Percentiles rank a stretch among this genome's conserved stretches.
Evolutionary conservation across 1,140 invertebrate species (phyloP).

Genomic region (Dendroctonus ponderosae): DNA sequence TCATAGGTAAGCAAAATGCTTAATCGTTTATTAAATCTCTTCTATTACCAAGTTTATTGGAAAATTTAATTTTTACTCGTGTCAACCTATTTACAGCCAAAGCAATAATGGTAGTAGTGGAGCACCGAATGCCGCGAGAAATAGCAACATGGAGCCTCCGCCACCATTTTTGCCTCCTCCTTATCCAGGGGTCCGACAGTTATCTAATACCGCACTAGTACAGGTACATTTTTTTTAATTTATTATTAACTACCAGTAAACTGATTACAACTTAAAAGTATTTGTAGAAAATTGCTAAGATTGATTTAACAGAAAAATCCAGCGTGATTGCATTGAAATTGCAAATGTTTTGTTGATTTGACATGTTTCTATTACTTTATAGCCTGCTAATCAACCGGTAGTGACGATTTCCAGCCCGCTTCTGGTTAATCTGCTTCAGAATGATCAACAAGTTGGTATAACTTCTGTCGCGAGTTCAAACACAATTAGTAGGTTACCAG

Average conservation of each 20-base stretch:
- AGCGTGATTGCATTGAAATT: no score
- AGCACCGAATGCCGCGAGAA: conserved; percentile 5
- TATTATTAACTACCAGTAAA: background rate
- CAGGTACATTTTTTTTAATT: conserved; percentile 40
- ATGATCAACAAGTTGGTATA: conserved; percentile 59
- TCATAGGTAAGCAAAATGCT: conserved; percentile 21
- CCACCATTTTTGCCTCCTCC: conserved; percentile 34
- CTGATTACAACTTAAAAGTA: no score
- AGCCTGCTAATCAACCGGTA: conserved; percentile 53
- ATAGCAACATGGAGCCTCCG: conserved; percentile 6
- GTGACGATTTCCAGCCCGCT: conserved; percentile 83
- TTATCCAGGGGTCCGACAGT: conserved; percentile 30
- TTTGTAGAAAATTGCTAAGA: no score
- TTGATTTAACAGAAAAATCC: no score
- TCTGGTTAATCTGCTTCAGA: conserved; percentile 87
- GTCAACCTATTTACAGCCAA: conserved; percentile 16
- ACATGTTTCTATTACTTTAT: conserved; percentile 45
- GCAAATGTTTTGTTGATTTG: background rate
- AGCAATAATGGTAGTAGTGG: conserved; percentile 25
- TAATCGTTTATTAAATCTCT: background rate
- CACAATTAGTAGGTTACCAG: conserved; percentile 3
- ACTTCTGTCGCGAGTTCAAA: conserved; percentile 13
- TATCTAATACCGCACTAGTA: conserved; percentile 51
- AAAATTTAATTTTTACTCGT: background rate
- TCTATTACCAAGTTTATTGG: no score